Percentiles rank a stretch among this genome's conserved stretches.
Conservation (phyloP, 1,140 invertebrate species). For the Cryptotermes secundus region DNA sequence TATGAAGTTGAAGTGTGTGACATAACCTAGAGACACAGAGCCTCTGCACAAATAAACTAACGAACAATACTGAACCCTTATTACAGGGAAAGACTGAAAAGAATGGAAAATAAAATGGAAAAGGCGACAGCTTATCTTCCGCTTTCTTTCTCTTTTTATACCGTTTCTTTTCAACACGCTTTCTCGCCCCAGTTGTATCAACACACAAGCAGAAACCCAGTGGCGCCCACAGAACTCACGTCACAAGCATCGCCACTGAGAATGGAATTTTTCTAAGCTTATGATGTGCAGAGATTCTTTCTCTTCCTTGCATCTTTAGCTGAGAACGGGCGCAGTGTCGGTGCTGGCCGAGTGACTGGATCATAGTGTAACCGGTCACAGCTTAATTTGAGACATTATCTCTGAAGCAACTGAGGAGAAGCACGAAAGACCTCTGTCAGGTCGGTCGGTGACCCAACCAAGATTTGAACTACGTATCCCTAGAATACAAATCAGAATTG, state of each 20-base stretch:
- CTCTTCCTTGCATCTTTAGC: no score
- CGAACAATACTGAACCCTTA: background rate
- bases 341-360: no score
- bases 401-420: no score
- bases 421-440: no score
- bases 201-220: background rate
- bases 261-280: slow-evolving; percentile 30
- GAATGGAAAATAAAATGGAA: background rate
- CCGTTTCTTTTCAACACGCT: background rate
- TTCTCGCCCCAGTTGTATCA: background rate
- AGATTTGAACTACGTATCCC: no score
- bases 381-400: no score
- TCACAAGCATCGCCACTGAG: slow-evolving; percentile 25
- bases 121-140: background rate
- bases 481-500: no score
- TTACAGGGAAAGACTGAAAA: background rate
- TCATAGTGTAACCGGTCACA: no score
- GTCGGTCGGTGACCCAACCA: no score
- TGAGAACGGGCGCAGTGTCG: no score
- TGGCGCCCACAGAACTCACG: slow-evolving; percentile 1
- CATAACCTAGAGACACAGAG: background rate
- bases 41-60: background rate
- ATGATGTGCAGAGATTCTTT: background rate
- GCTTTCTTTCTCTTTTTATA: background rate
- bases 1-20: background rate